Base-by-base conservation (phyloP, 2,888 invertebrate species). In the Drosophila multiciliata region DNA sequence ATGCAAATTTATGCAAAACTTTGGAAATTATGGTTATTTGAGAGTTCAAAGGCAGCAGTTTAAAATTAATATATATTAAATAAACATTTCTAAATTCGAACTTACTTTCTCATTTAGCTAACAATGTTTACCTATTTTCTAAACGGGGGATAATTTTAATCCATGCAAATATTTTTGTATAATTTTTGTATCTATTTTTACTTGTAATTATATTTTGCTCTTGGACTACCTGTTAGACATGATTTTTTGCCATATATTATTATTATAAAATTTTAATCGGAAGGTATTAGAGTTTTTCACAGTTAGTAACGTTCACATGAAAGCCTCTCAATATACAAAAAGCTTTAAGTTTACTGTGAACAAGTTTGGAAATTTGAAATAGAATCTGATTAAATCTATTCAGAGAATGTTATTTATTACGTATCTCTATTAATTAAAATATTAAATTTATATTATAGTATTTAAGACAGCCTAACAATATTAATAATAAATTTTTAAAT, bases 301-400 rank as follows among this genome's bases (percentile, higher is more conserved):
- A 45, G 20, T 20, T 12, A 45, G 12, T 20, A 45, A 20, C 1
- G 20, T 2, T 5, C 4, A 2, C 9, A 9, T 40, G n/a, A 1
- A 40, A 5, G 4, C 9, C n/a, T n/a, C n/a, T 40, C 9, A 6
- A 29, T 0, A 29, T 29, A 29, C 29, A 29, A 29, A 6, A 26
- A 29, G 1, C 0, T 29, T 0, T 0, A 29, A 29, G n/a, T n/a
- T n/a, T n/a, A 5, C 9, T 1, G 2, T n/a, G 2, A 40, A 9
- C 3, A 17, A 17, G 3, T 3, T 17, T 38, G 3, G 2, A 8
- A 36, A 38, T 1, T 29, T 29, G 29, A 29, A 6, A 29, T 9
- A 9, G n/a, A n/a, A 40, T 9, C n/a, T 5, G 9, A 40, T 9
- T 40, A 9, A 1, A 40, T n/a, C n/a, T 1, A 9, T 9, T n/a